Evolutionary conservation across 2,797 vertebrate genomes (phyloP).

Genomic region (Halcyon badia): DNA sequence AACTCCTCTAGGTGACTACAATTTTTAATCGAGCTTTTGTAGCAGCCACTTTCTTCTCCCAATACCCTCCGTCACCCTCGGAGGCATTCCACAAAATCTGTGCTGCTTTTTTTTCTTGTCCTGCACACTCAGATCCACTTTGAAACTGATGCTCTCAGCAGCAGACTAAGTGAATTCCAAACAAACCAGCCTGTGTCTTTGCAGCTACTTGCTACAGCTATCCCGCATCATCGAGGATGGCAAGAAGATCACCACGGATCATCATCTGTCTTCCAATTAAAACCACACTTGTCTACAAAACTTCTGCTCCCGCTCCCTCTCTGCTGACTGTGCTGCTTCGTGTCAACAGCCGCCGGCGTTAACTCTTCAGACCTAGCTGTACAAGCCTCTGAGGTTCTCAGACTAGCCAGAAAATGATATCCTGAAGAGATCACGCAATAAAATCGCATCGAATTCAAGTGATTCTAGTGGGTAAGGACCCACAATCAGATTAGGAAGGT

Average conservation of each 20-base stretch:
- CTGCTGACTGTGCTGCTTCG: not conserved
- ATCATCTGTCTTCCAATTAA: not conserved
- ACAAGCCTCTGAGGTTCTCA: not conserved
- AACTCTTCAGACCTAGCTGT: not conserved
- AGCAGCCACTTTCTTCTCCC: not conserved
- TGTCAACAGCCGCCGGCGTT: not conserved
- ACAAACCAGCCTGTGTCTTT: not conserved
- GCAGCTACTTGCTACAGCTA: not conserved
- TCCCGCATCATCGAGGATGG: not conserved
- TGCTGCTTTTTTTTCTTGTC: not conserved
- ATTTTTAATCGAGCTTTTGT: not conserved
- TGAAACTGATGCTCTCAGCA: not conserved
- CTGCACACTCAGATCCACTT: not conserved
- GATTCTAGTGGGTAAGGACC: not conserved
- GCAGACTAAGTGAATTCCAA: not conserved
- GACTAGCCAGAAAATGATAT: rapidly evolving
- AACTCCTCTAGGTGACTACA: not conserved
- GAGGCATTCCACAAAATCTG: not conserved
- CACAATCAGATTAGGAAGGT: not conserved
- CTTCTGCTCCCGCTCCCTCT: not conserved
- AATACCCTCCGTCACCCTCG: not conserved
- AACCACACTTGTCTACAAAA: not conserved
- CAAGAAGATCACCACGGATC: not conserved
- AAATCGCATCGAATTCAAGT: not conserved
- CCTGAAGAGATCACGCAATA: not conserved